Conservation (phyloP, 92 coral and sea anemone species). For the Phenganax stokvisi region DNA sequence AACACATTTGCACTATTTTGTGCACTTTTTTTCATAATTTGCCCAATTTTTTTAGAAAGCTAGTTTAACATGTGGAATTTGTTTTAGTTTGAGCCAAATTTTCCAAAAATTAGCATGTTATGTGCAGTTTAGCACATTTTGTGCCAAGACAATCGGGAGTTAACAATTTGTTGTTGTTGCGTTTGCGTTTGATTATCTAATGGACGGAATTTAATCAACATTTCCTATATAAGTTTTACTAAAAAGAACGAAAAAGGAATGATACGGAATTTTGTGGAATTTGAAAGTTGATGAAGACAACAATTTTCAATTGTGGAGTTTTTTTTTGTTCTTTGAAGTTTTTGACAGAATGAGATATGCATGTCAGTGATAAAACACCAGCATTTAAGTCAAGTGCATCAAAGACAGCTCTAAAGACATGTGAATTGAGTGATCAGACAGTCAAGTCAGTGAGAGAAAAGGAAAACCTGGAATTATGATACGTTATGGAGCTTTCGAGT, state of each 20-base stretch:
- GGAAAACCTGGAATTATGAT: neutral
- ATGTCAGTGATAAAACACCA: constrained; percentile 16
- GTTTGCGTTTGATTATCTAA: constrained; percentile 19
- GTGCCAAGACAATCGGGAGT: constrained; percentile 18
- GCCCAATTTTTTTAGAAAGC: neutral
- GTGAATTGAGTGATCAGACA: constrained; percentile 45
- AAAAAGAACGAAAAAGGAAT: neutral
- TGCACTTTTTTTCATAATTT: neutral
- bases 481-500: neutral
- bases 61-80: no score
- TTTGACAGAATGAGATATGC: neutral
- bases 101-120: neutral
- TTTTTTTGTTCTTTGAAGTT: neutral
- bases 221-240: constrained; percentile 4
- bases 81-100: no score
- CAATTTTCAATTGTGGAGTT: neutral
- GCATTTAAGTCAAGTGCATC: constrained; percentile 32
- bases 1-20: neutral
- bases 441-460: neutral
- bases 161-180: constrained; percentile 38
- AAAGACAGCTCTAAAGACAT: constrained; percentile 37
- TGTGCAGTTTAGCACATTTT: neutral
- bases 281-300: neutral
- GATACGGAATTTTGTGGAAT: neutral
- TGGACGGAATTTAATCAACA: constrained; percentile 34